These are phyloP conservation scores for Sclerodermus sp. DNA, from an alignment of 2,888 invertebrate genomes.

Conservation along the genomic window DNA sequence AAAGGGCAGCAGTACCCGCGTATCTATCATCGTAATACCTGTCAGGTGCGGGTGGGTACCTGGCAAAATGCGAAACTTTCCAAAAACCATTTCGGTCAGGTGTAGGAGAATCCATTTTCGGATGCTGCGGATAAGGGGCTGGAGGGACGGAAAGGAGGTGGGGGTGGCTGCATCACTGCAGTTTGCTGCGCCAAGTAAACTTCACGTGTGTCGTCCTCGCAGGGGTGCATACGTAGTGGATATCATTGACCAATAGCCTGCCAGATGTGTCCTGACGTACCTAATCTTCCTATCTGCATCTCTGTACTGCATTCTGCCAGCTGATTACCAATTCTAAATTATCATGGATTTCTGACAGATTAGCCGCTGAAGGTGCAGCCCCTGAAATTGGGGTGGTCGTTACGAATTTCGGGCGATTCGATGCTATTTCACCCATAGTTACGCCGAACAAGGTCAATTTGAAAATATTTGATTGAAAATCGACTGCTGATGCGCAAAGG, in stretches of 20 bases:
- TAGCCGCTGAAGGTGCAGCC: too few relatives aligned
- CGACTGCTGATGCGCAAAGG: too few relatives aligned
- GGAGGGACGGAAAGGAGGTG: conserved; percentile 7
- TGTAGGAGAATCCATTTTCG: conserved; percentile 28
- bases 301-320: too few relatives aligned
- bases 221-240: too few relatives aligned
- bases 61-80: conserved; percentile 17
- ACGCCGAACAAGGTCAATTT: too few relatives aligned
- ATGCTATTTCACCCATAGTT: too few relatives aligned
- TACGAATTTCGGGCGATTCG: too few relatives aligned
- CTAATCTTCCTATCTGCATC: conserved; percentile 1
- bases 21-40: conserved; percentile 38
- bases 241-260: too few relatives aligned
- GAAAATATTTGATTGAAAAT: too few relatives aligned
- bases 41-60: conserved; percentile 12
- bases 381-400: too few relatives aligned
- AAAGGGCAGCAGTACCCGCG: conserved; percentile 25
- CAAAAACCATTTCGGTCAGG: conserved; percentile 23
- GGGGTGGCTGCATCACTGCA: conserved; percentile 26
- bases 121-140: conserved; percentile 8
- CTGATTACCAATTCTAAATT: too few relatives aligned
- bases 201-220: conserved; percentile 14
- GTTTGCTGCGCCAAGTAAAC: conserved; percentile 31
- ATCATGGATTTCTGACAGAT: too few relatives aligned
- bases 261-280: conserved; percentile 17